Base-by-base conservation (phyloP, 2,797 vertebrate genomes). In the Rhyacichthys aspro region DNA sequence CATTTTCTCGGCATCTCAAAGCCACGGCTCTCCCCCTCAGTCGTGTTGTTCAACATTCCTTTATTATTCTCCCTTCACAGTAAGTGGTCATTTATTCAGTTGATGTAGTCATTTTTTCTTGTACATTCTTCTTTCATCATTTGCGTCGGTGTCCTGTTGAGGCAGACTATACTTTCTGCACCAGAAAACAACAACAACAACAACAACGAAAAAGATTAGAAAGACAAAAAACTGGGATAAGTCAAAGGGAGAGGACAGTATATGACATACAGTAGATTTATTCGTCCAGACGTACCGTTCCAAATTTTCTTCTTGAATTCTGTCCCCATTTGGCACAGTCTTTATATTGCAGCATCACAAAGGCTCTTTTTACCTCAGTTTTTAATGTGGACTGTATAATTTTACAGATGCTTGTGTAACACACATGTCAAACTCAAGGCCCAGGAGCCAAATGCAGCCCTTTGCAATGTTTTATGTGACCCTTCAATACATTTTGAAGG, bases 1-100 rank as follows among this genome's bases (percentile, higher is more conserved):
- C 64, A 58, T 72, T 83, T 82, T 41, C 68, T 55, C 61, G 63
- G 76, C 61, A 70, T 78, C 57, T 66, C 67, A 74, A 69, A 76
- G 59, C 63, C 59, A 41, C 49, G 14, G 43, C 74, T 66, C 45
- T 43, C 16, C 36, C 48, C 49, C 61, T 63, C 54, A 55, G 38
- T 38, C 39, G 23, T 64, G 64, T 53, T 46, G 47, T 68, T 58
- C 53, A 70, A 55, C 45, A 19, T 33, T 42, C 9, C 16, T 63
- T 65, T 55, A 37, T 57, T 56, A 33, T 48, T 11, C 45, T 54
- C 50, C 50, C 28, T 45, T 59, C 32, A 14, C 14, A 63, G 3
- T 42, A 60, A 55, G 48, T 54, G 60, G 52, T 33, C 52, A 65
- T 50, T 55, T 53, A 33, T 57, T 64, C 9, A 12, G 45, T 64